Percentiles rank a stretch among this genome's conserved stretches.
Conservation (phyloP, 2,888 invertebrate genomes). For the Merodon equestris region DNA sequence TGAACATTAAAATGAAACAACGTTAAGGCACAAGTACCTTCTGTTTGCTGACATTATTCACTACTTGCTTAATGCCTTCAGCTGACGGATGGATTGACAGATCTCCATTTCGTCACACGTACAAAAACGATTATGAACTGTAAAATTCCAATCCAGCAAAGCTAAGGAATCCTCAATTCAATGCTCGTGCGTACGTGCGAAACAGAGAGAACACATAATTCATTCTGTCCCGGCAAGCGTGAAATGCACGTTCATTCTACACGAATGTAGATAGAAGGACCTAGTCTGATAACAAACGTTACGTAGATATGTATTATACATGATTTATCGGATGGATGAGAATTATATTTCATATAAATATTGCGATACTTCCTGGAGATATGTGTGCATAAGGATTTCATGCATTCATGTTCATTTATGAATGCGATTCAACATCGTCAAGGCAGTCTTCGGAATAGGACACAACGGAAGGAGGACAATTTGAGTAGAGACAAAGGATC, state of each 20-base stretch:
- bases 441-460: constrained; percentile 4
- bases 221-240: not conserved
- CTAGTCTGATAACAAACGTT: constrained; percentile 4
- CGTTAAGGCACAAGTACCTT: too few species aligned
- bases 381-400: too few species aligned
- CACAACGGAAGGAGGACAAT: constrained; percentile 21
- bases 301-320: constrained; percentile 21
- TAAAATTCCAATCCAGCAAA: constrained; percentile 26
- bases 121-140: constrained; percentile 14
- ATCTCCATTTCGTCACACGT: not conserved
- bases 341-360: too few species aligned
- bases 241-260: constrained; percentile 12
- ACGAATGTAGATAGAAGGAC: constrained; percentile 17
- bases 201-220: not conserved
- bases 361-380: too few species aligned
- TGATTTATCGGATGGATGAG: not conserved
- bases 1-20: too few species aligned
- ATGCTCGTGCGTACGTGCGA: constrained; percentile 8
- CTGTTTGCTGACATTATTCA: not conserved
- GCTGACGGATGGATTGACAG: not conserved
- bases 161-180: constrained; percentile 15
- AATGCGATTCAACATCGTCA: too few species aligned
- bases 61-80: not conserved
- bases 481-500: constrained; percentile 46
- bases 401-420: too few species aligned